Conservation (phyloP, 23 tunicate species). For the Oikopleura albicans region DNA sequence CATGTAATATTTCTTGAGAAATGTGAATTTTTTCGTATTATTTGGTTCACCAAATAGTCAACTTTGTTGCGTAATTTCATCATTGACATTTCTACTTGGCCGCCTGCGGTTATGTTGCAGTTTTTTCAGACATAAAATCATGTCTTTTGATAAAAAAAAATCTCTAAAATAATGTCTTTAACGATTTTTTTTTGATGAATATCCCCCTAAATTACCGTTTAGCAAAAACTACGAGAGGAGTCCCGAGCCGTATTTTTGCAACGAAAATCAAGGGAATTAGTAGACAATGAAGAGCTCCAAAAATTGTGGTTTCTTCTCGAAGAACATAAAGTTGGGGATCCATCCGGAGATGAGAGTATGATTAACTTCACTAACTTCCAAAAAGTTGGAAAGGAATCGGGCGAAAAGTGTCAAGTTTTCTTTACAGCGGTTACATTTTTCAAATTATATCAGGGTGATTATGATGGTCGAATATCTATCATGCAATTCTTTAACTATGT, state of each 20-base stretch:
- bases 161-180: too few relatives aligned
- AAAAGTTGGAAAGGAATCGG: constrained; percentile 35
- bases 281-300: constrained; percentile 89
- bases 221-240: constrained; percentile 72
- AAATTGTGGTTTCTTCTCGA: constrained; percentile 85
- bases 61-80: too few relatives aligned
- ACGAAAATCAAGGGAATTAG: constrained; percentile 63
- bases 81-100: too few relatives aligned
- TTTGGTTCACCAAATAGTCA: too few relatives aligned
- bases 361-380: constrained; percentile 26
- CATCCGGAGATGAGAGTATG: constrained; percentile 74
- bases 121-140: too few relatives aligned
- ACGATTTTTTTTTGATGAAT: not conserved
- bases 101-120: too few relatives aligned
- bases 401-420: constrained; percentile 58
- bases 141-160: too few relatives aligned
- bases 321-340: constrained; percentile 47
- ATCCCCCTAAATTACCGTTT: not conserved
- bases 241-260: constrained; percentile 91
- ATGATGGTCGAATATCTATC: constrained; percentile 70
- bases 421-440: constrained; percentile 48
- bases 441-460: constrained; percentile 57
- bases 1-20: too few relatives aligned
- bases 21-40: too few relatives aligned
- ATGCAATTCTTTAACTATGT: constrained; percentile 93